These are phyloP conservation scores for Cartodere bifasciata DNA, from an alignment of 2,888 invertebrate species.

Conservation along the genomic window DNA sequence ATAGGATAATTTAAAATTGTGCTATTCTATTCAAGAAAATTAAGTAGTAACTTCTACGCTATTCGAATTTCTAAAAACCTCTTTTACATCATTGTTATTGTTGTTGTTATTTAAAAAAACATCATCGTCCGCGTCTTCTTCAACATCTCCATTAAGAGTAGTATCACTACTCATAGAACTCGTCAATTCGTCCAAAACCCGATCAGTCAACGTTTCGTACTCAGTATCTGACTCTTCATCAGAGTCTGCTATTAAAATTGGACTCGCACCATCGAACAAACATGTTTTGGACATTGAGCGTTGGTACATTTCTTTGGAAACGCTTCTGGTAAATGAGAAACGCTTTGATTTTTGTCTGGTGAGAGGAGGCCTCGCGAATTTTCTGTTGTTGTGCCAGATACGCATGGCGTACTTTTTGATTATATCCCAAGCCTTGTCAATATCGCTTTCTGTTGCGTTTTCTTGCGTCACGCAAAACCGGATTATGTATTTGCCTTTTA, in stretches of 20 bases:
- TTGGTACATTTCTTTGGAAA: constrained; percentile 41
- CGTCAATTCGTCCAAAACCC: constrained; percentile 21
- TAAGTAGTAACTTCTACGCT: no score
- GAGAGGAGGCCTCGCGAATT: constrained; percentile 34
- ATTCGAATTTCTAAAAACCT: no score
- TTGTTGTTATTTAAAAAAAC: no score
- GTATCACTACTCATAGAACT: constrained; percentile 12
- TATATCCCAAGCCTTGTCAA: constrained; percentile 52
- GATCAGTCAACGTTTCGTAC: no score
- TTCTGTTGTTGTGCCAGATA: constrained; percentile 37
- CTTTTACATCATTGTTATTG: no score
- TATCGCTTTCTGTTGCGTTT: constrained; percentile 59
- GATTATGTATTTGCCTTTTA: constrained; percentile 59
- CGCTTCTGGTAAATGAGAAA: constrained; percentile 44
- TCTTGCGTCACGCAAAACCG: constrained; percentile 74
- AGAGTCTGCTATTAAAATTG: constrained; percentile 41
- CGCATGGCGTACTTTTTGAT: constrained; percentile 48
- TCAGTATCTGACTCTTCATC: constrained; percentile 27
- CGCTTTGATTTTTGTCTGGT: constrained; percentile 41
- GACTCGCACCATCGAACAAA: constrained; percentile 42
- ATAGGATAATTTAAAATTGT: no score
- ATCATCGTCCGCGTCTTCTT: constrained; percentile 18
- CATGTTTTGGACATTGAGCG: constrained; percentile 39
- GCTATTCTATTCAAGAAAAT: no score
- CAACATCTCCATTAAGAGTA: constrained; percentile 14